These are phyloP conservation scores for Automeris io DNA, from an alignment of 2,888 invertebrate genomes.

Conservation along the genomic window DNA sequence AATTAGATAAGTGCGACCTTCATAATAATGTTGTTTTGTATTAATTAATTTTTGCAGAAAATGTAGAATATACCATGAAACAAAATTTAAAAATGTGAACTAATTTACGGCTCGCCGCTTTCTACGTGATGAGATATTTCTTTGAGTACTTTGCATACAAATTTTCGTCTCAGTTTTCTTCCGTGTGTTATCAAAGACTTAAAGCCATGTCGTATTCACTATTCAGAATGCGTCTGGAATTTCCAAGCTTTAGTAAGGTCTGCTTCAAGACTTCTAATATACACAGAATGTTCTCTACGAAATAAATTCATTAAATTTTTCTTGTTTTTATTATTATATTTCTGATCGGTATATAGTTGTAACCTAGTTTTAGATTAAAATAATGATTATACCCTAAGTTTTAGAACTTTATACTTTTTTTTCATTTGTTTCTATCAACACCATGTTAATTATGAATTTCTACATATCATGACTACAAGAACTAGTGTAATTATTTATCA, in stretches of 20 bases:
- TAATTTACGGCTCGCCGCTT: slow-evolving; percentile 17
- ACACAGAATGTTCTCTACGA: neutral
- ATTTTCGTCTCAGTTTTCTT: slow-evolving; percentile 31
- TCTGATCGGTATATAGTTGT: no score
- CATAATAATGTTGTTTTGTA: slow-evolving; percentile 23
- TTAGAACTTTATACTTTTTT: no score
- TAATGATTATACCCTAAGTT: no score
- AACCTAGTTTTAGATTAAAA: no score
- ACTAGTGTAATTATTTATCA: no score
- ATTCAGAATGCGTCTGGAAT: slow-evolving; percentile 26
- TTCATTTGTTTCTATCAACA: no score
- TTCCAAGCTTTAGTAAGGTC: neutral
- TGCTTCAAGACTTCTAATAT: neutral
- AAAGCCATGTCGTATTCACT: slow-evolving; percentile 22
- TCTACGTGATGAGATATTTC: slow-evolving; percentile 28
- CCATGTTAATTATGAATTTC: no score
- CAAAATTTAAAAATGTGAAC: neutral
- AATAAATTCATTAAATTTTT: no score
- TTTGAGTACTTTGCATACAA: slow-evolving; percentile 33
- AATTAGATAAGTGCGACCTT: slow-evolving; percentile 47
- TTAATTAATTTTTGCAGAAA: slow-evolving; percentile 14
- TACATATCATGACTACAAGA: no score
- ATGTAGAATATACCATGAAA: neutral
- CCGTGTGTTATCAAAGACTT: slow-evolving; percentile 23
- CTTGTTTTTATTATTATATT: no score